Base-by-base conservation (phyloP, 1,140 invertebrate species). In the Telenomus remus region DNA sequence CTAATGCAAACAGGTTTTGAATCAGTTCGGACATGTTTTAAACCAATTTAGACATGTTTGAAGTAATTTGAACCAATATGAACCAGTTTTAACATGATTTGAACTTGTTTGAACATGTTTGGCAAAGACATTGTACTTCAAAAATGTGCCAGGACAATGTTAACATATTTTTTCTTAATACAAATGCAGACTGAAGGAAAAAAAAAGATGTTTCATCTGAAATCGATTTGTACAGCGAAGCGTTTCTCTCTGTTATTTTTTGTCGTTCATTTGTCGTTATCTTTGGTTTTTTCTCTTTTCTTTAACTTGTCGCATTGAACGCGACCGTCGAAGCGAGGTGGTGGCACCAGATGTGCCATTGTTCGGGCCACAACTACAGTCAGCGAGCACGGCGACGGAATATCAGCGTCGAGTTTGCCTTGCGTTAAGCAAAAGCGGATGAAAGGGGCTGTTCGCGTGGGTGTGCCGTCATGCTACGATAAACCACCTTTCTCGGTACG, bases 401-500 rank as follows among this genome's bases (percentile, higher is more conserved):
- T 79, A 74, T 79, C 73, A 76, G 72, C 55, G 48, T 54, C 43
- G 63, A 72, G 61, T 64, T 70, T 63, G 60, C 57, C 63, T 72
- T 68, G 66, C 71, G 63, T 71, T 65, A 70, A 65, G 76, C 74
- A 64, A 71, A 72, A 68, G 72, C 72, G 64, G 69, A 79, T 79
- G 77, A 79, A 79, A 79, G 74, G 78, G 78, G 78, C 54, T 76
- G 78, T 57, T 53, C 61, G 74, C 78, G 78, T 77, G 74, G 74
- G 78, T 74, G 78, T 79, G 75, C 74, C 70, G 74, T 77, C 78
- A 77, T 70, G 70, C 74, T 77, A 75, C 64, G 78, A 79, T 79
- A 79, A 79, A 79, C 77, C 73, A 79, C 77, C 77, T 79, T 79
- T 76, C 73, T 64, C 74, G 73, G 61, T 65, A 78, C 76, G 76